These are phyloP conservation scores for Pitta sordida DNA, from an alignment of 2,113 vertebrate species.

Conservation along the genomic window DNA sequence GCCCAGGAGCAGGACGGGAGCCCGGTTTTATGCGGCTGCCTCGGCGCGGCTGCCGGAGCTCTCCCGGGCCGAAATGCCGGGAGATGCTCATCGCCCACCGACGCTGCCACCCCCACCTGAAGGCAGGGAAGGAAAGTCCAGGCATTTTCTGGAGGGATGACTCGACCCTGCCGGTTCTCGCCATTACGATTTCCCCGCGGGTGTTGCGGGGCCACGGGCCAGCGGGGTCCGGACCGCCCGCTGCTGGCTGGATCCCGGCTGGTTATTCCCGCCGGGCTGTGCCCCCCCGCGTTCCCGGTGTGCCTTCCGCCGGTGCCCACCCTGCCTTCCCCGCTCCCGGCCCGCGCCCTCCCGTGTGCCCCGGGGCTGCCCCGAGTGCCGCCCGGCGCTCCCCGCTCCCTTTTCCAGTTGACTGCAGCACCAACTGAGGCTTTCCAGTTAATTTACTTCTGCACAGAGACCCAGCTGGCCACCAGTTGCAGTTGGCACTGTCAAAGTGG, in stretches of 20 bases:
- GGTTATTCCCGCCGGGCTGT: neutral
- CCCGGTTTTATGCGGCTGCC: neutral
- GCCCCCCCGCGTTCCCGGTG: neutral
- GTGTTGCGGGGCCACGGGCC: neutral
- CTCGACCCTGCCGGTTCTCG: neutral
- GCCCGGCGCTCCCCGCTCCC: neutral
- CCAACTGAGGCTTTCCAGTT: conserved; percentile 57
- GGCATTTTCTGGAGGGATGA: neutral
- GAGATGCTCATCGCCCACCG: neutral
- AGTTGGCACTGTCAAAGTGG: neutral
- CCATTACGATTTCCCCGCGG: neutral
- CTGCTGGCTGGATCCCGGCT: too few species aligned
- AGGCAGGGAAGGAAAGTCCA: neutral
- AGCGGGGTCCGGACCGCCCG: too few species aligned
- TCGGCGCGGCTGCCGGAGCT: neutral
- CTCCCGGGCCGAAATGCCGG: neutral
- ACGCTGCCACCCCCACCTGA: neutral
- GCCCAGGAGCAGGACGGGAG: neutral
- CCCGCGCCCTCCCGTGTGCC: neutral
- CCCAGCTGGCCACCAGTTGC: conserved; percentile 59
- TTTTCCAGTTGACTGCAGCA: conserved; percentile 31
- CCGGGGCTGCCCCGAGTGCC: neutral
- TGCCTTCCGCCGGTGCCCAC: neutral
- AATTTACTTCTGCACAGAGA: conserved; percentile 54
- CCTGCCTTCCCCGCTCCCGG: neutral